Base-by-base conservation (phyloP, 1,140 invertebrate genomes). In the Thaumetopoea pityocampa region DNA sequence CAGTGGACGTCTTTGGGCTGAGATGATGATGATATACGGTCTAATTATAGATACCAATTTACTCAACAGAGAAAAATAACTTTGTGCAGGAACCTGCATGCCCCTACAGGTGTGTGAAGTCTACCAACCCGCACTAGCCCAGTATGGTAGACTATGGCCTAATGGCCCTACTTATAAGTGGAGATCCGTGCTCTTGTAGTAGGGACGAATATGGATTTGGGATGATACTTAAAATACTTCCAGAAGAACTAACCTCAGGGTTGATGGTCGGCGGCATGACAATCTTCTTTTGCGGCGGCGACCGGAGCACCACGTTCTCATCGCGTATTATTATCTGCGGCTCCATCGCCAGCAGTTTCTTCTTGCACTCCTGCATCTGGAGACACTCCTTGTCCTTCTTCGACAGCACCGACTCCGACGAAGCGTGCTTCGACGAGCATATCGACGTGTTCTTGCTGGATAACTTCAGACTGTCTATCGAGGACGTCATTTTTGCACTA, bases 271-370 rank as follows among this genome's bases (percentile, higher is more conserved):
- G 78, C 3, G 85, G 78, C 67, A 85, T 73, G 0, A 84, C 61
- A 5, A 85, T 80, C 51, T 86, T 86, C 67, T 86, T 86, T 37
- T 85, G 79, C 2, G 85, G 78, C 2, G 85, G 85, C 1, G 82
- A 85, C 7, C 73, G 50, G 9, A 81, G 41, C 15, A 80, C 67
- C n/a, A 82, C 78, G 16, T 80, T 81, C n/a, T 86, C 85, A 19
- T 86, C 85, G 11, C 82, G 66, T 28, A 85, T 83, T 27, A 85
- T 79, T n/a, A 85, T 74, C 47, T 79, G 79, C 4, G 79, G 79
- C 35, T 86, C 84, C 73, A 78, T 85, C 9, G 61, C 77, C 11
- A 83, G 28, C n/a, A 86, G 55, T 19, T 85, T 85, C 64, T 85
- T 86, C 56, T 82, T 85, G 41, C 82, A 85, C 49, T 84, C 77